Percentiles rank a stretch among this genome's conserved stretches.
phyloP scores from a whole-genome alignment of 2,888 invertebrate species.

The Phyllotreta cruciferae region DNA sequence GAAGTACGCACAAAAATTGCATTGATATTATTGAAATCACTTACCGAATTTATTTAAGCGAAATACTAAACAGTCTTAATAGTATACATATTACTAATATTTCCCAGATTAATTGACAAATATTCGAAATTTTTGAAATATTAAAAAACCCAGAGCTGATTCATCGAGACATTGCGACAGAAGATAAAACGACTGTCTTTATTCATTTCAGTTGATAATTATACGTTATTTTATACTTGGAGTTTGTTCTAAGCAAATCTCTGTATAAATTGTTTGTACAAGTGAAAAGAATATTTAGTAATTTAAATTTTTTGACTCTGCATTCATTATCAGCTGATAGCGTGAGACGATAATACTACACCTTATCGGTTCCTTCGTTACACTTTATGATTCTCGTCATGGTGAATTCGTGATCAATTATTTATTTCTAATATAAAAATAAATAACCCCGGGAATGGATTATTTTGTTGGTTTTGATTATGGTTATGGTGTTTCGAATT shows the following conservation, averaged over 20 bases:
- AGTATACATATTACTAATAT: too few relatives aligned
- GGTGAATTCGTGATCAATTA: conserved; percentile 16
- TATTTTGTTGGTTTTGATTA: conserved; percentile 21
- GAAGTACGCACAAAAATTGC: too few relatives aligned
- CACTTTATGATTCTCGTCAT: conserved; percentile 6
- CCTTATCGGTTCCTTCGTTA: conserved; percentile 18
- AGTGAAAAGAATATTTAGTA: conserved; percentile 2
- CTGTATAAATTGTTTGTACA: background rate
- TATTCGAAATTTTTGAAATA: background rate
- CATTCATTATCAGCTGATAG: conserved; percentile 29
- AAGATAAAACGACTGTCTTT: background rate
- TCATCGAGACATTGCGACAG: conserved; percentile 15
- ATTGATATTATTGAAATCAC: background rate
- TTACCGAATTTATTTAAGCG: too few relatives aligned
- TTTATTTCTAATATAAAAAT: too few relatives aligned
- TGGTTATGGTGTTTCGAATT: conserved; percentile 19
- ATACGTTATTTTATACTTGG: background rate
- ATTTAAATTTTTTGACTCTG: background rate
- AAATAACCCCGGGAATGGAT: too few relatives aligned
- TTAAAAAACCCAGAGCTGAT: conserved; percentile 2
- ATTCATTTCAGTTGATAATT: conserved; percentile 1
- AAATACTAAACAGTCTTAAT: too few relatives aligned
- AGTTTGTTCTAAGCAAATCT: conserved; percentile 6
- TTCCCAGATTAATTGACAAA: too few relatives aligned
- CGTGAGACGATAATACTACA: conserved; percentile 23